Base-by-base conservation (phyloP, 2,113 vertebrate genomes). In the Pluvialis apricaria region DNA sequence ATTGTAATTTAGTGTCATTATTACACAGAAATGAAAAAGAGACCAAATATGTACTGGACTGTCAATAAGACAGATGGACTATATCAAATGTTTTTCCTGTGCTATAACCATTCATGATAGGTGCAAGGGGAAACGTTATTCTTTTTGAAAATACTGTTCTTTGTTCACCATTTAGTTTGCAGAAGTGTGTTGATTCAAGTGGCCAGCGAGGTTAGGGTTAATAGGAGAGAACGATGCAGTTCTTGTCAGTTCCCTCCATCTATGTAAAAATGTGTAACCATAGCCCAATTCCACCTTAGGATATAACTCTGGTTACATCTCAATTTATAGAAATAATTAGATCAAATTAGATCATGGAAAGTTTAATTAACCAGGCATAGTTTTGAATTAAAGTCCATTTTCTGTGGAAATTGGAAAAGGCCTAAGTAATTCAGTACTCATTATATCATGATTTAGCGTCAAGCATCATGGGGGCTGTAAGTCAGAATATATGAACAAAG, bases 291-390 rank as follows among this genome's bases (percentile, higher is more conserved):
- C 96, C 96, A 97, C 96, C 89, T 98, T 97, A 97, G 91, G 90
- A 97, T 96, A 97, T 97, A 98, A 97, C 94, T 96, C 86, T 86
- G 64, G 97, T 96, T 98, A 97, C 92, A 94, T 97, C 97, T 98
- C 97, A 98, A 98, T 98, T 98, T 98, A 97, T 97, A 97, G 97
- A 98, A 98, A 98, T 98, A 98, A 98, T 98, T 98, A 98, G 88
- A 97, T 96, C 90, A 97, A 98, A 98, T 98, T 98, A 98, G 93
- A 97, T 98, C 95, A 97, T 94, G 88, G 95, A 92, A 98, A 97
- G 95, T 98, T 98, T 98, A 98, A 98, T 98, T 98, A 98, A 91
- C 94, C 93, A 97, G 96, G 84, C 97, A 96, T 96, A 97, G 97
- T 97, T 98, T 96, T 98, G 97, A 98, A 97, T 98, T 98, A 98